Percentiles rank a stretch among this genome's conserved stretches.
Evolutionary conservation across 2,888 invertebrate species (phyloP).

Genomic region (Dione juno): DNA sequence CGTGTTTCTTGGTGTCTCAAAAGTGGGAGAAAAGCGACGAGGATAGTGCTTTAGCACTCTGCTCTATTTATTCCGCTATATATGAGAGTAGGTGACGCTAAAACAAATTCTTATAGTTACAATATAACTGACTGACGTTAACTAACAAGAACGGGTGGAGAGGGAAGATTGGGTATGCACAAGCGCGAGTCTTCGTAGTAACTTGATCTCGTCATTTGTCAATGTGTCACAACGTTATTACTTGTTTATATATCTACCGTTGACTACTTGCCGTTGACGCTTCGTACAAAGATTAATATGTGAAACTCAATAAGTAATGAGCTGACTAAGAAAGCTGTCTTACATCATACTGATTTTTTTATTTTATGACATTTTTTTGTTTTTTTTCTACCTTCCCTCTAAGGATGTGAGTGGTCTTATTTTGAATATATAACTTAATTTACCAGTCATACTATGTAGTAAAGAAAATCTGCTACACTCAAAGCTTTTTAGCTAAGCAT

Average conservation of each 20-base stretch:
- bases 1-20: no score
- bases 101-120: not conserved
- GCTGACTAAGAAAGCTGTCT: not conserved
- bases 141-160: slow-evolving; percentile 10
- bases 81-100: no score
- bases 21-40: no score
- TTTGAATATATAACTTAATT: no score
- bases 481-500: no score
- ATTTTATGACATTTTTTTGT: no score
- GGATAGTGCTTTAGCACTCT: no score
- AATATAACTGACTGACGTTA: not conserved
- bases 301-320: slow-evolving; percentile 3
- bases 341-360: not conserved
- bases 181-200: slow-evolving; percentile 10
- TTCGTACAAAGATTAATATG: slow-evolving; percentile 10
- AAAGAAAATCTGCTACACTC: no score
- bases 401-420: no score
- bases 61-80: no score
- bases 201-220: slow-evolving; percentile 26
- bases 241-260: slow-evolving; percentile 12
- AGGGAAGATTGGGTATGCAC: slow-evolving; percentile 20
- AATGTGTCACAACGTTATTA: slow-evolving; percentile 26
- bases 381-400: no score
- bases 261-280: slow-evolving; percentile 17
- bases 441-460: no score